A percentile compares a stretch with the other conserved stretches of the same genome.
Conservation (phyloP, 2,888 invertebrate species). For the Ctena decussata region DNA sequence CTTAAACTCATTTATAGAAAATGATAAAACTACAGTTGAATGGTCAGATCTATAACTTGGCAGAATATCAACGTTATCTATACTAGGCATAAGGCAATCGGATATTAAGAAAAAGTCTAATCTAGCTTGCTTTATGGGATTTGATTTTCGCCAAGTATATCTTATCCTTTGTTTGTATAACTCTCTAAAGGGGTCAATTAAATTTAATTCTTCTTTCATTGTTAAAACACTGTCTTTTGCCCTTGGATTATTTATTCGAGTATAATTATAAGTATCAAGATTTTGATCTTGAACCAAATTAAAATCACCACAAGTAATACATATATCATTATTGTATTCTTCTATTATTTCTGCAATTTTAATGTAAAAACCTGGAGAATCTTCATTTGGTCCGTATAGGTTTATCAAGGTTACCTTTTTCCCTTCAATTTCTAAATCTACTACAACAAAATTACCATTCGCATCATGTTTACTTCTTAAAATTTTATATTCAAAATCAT, state of each 20-base stretch:
- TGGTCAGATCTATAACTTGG: too few species aligned
- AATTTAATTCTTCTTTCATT: not conserved
- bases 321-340: slow-evolving; percentile 8
- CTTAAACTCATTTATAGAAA: not conserved
- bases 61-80: not conserved
- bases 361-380: slow-evolving; percentile 3
- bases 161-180: not conserved
- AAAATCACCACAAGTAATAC: slow-evolving; percentile 29
- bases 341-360: not conserved
- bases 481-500: slow-evolving; percentile 17
- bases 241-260: not conserved
- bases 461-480: not conserved
- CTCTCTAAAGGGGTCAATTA: slow-evolving; percentile 11
- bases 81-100: not conserved
- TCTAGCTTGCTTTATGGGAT: slow-evolving; percentile 21
- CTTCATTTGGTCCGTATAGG: slow-evolving; percentile 18
- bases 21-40: not conserved
- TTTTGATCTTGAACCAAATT: slow-evolving; percentile 9
- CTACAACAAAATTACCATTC: not conserved
- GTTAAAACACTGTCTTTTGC: not conserved
- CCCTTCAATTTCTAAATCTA: slow-evolving; percentile 13
- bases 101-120: slow-evolving; percentile 25
- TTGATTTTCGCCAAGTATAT: slow-evolving; percentile 20
- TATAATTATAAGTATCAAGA: slow-evolving; percentile 5
- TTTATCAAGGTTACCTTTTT: not conserved